Evolutionary conservation across 2,888 invertebrate species (phyloP), one percentile per base, ranked within the genome.

Genomic region (Aporophyla lueneburgensis): DNA sequence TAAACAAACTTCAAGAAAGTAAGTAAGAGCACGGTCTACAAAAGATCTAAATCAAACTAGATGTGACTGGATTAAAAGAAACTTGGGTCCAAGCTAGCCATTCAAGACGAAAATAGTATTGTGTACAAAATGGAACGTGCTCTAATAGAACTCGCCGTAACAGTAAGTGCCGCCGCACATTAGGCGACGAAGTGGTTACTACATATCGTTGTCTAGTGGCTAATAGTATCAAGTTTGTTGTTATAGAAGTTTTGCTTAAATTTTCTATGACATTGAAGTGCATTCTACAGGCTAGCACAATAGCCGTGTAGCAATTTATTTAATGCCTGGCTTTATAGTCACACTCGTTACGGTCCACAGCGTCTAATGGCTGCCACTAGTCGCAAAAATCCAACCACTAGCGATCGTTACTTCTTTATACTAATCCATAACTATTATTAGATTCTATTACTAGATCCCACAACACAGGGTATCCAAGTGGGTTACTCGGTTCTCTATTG

Each of bases 11-110:
- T 83, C 49, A 54, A 24, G 33, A 16, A 68, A 46, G 63, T 61
- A 63, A 78, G 72, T 63, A 76, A 66, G 49, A 74, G 71, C 12
- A 61, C 40, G 24, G 56, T 63, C 61, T 78, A 81, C 72, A 87
- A 87, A 85, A 71, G 84, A 77, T 68, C 58, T 89, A 89, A 88
- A 90, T 89, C 86, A 87, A 87, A 89, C 84, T 85, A 84, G 76
- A 88, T 84, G 84, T 87, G 82, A 82, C 83, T 79, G 76, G 59
- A 75, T 84, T 76, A 78, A 86, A 86, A 89, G 79, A 85, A 83
- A 81, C 80, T 86, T 81, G 81, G 66, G 16, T 58, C 67, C 66
- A 51, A 74, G 63, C 70, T 67, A 81, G 66, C 65, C 75, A 73
- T 88, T 78, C 85, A 76, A 51, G 80, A 78, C 58, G 61, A 84